phyloP scores from a whole-genome alignment of 23 tunicate species.

The Oikopleura dioica region DNA sequence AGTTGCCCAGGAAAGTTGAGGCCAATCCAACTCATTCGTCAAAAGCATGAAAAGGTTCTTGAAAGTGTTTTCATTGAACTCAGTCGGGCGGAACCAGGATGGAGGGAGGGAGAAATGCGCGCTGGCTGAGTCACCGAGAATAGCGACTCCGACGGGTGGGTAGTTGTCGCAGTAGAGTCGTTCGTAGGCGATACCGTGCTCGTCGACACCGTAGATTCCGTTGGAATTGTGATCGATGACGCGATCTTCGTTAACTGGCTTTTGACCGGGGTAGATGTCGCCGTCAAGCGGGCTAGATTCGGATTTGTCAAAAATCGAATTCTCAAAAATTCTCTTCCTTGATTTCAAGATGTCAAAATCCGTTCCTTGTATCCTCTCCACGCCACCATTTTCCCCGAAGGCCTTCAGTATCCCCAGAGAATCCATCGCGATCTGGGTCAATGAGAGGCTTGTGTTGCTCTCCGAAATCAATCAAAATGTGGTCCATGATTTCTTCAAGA shows the following conservation, averaged over 20 bases:
- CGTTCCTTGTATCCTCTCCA: too few species aligned
- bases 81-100: constrained; percentile 18
- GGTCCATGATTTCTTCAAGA: too few species aligned
- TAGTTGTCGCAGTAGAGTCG: constrained; percentile 13
- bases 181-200: background rate
- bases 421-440: constrained; percentile 47
- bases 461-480: constrained; percentile 13
- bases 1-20: constrained; percentile 38
- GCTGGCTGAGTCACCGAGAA: constrained; percentile 68
- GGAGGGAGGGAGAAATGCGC: constrained; percentile 70
- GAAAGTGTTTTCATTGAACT: constrained; percentile 30
- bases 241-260: constrained; percentile 31
- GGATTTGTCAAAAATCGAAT: too few species aligned
- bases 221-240: constrained; percentile 53
- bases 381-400: constrained; percentile 67
- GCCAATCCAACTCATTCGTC: constrained; percentile 69
- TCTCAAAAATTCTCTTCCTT: too few species aligned
- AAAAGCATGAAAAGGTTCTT: constrained; percentile 30
- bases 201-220: constrained; percentile 41
- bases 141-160: constrained; percentile 26
- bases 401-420: constrained; percentile 19
- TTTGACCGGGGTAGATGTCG: constrained; percentile 55
- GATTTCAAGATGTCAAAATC: too few species aligned
- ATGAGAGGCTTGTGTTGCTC: constrained; percentile 41
- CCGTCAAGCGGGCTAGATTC: constrained; percentile 26